Base-by-base conservation (phyloP, 2,888 invertebrate species). In the Odontomyia ornata region DNA sequence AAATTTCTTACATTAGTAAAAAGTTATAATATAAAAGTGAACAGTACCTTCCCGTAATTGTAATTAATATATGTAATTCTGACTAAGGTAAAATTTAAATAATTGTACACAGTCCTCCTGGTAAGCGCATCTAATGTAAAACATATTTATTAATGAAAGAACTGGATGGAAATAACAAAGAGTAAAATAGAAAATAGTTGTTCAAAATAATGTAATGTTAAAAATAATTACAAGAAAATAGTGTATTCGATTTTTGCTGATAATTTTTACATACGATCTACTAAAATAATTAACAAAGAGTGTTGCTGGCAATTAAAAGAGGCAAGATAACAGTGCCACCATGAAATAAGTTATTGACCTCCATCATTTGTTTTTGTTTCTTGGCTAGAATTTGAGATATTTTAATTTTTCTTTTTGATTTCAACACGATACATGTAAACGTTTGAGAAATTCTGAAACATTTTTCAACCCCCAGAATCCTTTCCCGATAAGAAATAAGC, bases 41-140 rank as follows among this genome's bases (percentile, higher is more conserved):
- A 52, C 27, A 71, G 71, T 71, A 71, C 71, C 71, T 71, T 64
- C 71, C 71, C 71, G 52, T 71, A 71, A 71, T 71, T 71, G 71
- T 71, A 71, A 71, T 71, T 71, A 36, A 36, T 36, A 46, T 64
- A 23, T 64, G 64, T 64, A 64, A 64, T 64, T 27, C 64, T 71
- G 71, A 67, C 27, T 67, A 71, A 71, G 27, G n/a, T 15, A 71
- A 47, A 71, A 27, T 47, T n/a, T 30, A 47, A 71, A 15, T 15
- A 52, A 23, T 25, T 71, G 52, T 71, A 71, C 47, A 71, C 71
- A 71, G 46, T 52, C 52, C 47, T 71, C 28, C 52, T 64, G 71
- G 27, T 52, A 52, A 71, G 71, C 47, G 71, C 30, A 71, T 25
- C n/a, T 64, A 64, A 64, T 27, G 71, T 71, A 71, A n/a, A 67